Percentiles rank a stretch among this genome's conserved stretches.
Conservation (phyloP, 1,140 invertebrate genomes). For the fruit fly (Drosophila melanogaster) region Release_6_plus_ISO1_MT NT_033779.5:11807001-11807500, state of each 20-base stretch:
- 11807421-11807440: constrained; percentile 83
- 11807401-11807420: constrained; percentile 56
- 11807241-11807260: constrained; percentile 73
- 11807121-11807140: constrained; percentile 65
- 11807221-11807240: constrained; percentile 77
- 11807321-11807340: constrained; percentile 64
- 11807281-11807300: constrained; percentile 69
- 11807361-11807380: constrained; percentile 3
- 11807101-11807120: constrained; percentile 81
- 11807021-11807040: constrained; percentile 74
- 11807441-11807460: constrained; percentile 84
- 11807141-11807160: constrained; percentile 36
- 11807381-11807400: constrained; percentile 8
- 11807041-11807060: constrained; percentile 83
- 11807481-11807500: constrained; percentile 24
- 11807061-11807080: constrained; percentile 83
- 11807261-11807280: constrained; percentile 83
- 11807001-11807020: constrained; percentile 76
- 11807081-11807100: constrained; percentile 83
- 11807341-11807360: constrained; percentile 26
- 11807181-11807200: constrained; percentile 51
- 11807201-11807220: constrained; percentile 77
- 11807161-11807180: constrained; percentile 36
- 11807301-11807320: constrained; percentile 80
- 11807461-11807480: constrained; percentile 49